A percentile compares a stretch with the other conserved stretches of the same genome.
Conservation (phyloP, 1,140 invertebrate genomes). For the Drosophila mauritiana region DNA sequence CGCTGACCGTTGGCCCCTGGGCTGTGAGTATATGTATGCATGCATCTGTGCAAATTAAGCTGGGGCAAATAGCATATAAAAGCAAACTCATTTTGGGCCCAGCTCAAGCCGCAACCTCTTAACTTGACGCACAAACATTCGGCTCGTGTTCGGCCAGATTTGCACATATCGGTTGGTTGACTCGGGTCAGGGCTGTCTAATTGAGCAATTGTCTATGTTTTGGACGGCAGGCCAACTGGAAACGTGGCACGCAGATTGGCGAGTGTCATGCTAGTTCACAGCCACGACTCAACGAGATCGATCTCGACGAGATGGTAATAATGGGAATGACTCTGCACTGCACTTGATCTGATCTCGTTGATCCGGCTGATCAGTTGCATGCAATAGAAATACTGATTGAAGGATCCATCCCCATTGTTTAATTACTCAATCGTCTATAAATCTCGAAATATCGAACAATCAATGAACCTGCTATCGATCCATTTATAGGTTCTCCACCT, state of each 20-base stretch:
- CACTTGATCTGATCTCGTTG: slow-evolving; percentile 3
- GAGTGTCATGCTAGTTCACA: not conserved
- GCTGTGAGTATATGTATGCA: slow-evolving; percentile 21
- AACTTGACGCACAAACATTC: slow-evolving; percentile 13
- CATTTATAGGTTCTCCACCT: slow-evolving; percentile 18
- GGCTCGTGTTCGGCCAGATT: slow-evolving; percentile 35
- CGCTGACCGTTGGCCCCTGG: slow-evolving; percentile 45
- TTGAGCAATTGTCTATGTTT: slow-evolving; percentile 35
- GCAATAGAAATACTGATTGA: too few relatives aligned
- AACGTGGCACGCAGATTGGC: slow-evolving; percentile 2
- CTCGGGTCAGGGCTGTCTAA: slow-evolving; percentile 43
- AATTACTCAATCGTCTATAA: too few relatives aligned
- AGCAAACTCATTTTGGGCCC: slow-evolving; percentile 1
- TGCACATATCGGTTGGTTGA: slow-evolving; percentile 39
- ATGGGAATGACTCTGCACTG: not conserved
- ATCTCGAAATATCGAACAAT: too few relatives aligned
- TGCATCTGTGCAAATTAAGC: slow-evolving; percentile 48
- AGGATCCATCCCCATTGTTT: too few relatives aligned
- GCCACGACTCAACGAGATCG: not conserved
- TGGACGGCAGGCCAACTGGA: slow-evolving; percentile 2
- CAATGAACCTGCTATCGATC: not conserved
- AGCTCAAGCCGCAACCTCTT: slow-evolving; percentile 18
- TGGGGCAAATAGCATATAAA: slow-evolving; percentile 27
- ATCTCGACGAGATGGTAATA: not conserved
- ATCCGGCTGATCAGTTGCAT: not conserved